Evolutionary conservation across 2,113 vertebrate genomes (phyloP).

Genomic region (Paracanthobrama guichenoti): DNA sequence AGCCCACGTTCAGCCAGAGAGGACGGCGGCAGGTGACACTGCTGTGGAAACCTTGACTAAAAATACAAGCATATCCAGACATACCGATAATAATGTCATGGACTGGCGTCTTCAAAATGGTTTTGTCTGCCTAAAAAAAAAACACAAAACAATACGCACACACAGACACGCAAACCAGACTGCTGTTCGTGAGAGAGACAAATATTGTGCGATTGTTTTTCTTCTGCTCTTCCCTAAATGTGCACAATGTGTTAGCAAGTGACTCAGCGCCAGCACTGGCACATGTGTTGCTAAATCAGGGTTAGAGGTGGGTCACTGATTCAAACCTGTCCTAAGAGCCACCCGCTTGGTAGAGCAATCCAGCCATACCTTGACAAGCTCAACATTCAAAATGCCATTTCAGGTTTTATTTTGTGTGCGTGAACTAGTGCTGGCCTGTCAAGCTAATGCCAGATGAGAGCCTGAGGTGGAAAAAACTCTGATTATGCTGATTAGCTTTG

Average conservation of each 20-base stretch:
- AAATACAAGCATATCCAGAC: constrained; percentile 19
- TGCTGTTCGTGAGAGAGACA: neutral
- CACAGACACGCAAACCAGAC: constrained; percentile 4
- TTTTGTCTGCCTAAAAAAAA: constrained; percentile 15
- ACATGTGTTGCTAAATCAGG: constrained; percentile 14
- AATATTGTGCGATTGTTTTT: neutral
- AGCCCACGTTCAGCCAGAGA: neutral
- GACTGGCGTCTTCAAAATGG: neutral
- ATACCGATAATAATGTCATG: neutral
- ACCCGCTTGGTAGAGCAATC: constrained; percentile 7
- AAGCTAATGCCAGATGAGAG: constrained; percentile 14
- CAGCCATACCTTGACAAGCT: neutral
- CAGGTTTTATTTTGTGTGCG: constrained; percentile 3
- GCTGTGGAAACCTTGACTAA: constrained; percentile 12
- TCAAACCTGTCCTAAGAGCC: constrained; percentile 17
- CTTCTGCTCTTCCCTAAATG: constrained; percentile 26
- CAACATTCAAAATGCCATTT: constrained; percentile 2
- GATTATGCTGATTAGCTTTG: neutral
- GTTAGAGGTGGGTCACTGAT: neutral
- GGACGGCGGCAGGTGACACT: neutral
- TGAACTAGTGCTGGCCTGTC: constrained; percentile 31
- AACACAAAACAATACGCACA: neutral
- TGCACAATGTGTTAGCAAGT: neutral
- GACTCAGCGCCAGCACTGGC: neutral
- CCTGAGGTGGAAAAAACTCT: no score